Base-by-base conservation (phyloP, 2,797 vertebrate species). In the Okamejei kenojei region DNA sequence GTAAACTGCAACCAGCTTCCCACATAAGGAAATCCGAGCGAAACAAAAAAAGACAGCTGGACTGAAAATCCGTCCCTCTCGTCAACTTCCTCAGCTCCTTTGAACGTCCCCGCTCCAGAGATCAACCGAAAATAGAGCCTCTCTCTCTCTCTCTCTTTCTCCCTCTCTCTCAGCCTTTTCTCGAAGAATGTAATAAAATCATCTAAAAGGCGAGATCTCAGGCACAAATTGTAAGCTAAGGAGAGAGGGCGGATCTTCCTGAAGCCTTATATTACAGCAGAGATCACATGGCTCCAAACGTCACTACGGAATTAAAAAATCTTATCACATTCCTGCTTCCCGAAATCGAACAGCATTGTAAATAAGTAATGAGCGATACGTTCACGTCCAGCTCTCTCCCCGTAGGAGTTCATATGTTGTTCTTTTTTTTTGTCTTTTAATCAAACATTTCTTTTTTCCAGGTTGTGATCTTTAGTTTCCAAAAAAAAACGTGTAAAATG, bases 281-380 rank as follows among this genome's bases (percentile, higher is more conserved):
- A 94, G 96, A 94, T 98, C 98, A 99, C 98, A 96, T 98, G 98
- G 96, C 73, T 21, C 76, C 88, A 93, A 91, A 95, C 96, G 96
- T 97, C 96, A 97, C 94, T 29, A 32, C 54, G 93, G 93, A 92
- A 92, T 92, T 74, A 92, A 71, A 92, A 92, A 92, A 92, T 76
- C 90, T 92, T 58, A 92, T 76, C 71, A 76, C 35, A 92, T 92
- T 76, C 90, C 90, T 92, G 26, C 71, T 74, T 32, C 90, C 10
- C 19, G 38, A 26, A 73, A 91, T 91, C 68, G 35, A 73, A 74
- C 65, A 26, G 65, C 32, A 0, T n/a, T 32, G 63, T 92, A 73
- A 74, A 92, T 76, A 92, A 92, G 35, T 76, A 26, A 92, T n/a
- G 45, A 32, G 19, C 63, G 21, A 32, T 26, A 65, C 65, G 32